phyloP scores from a whole-genome alignment of 2,797 vertebrate species.

The Catharus ustulatus region DNA sequence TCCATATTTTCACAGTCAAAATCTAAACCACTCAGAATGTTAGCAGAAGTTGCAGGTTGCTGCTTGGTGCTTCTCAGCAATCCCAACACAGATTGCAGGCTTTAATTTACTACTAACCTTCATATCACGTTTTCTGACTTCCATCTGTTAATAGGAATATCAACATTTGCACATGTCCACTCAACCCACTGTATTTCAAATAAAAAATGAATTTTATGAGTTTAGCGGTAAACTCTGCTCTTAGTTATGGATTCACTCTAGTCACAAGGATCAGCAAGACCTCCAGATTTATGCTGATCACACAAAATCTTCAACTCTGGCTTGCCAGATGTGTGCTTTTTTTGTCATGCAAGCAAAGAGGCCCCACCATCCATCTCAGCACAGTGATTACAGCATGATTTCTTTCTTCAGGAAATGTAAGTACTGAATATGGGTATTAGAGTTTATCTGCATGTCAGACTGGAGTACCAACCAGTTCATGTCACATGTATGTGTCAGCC shows the following conservation, averaged over 20 bases:
- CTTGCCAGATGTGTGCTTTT: neutral
- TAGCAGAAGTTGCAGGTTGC: neutral
- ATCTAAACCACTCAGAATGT: neutral
- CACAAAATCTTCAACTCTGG: neutral
- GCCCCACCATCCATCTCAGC: neutral
- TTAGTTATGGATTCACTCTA: neutral
- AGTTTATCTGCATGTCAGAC: neutral
- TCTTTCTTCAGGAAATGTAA: neutral
- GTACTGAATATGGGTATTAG: neutral
- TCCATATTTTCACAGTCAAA: neutral
- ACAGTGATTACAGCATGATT: neutral
- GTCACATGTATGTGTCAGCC: fast-evolving
- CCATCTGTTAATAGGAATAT: neutral
- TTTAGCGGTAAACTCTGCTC: neutral
- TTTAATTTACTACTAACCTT: neutral
- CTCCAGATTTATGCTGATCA: neutral
- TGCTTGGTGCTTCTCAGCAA: neutral
- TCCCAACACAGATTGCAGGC: neutral
- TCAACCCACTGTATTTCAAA: neutral
- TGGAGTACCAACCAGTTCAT: neutral
- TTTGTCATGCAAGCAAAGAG: neutral
- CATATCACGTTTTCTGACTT: neutral
- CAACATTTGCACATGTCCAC: neutral
- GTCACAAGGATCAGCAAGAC: neutral
- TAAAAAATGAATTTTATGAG: neutral